Evolutionary conservation across 2,888 invertebrate genomes (phyloP).

Genomic region (Diploptera punctata): DNA sequence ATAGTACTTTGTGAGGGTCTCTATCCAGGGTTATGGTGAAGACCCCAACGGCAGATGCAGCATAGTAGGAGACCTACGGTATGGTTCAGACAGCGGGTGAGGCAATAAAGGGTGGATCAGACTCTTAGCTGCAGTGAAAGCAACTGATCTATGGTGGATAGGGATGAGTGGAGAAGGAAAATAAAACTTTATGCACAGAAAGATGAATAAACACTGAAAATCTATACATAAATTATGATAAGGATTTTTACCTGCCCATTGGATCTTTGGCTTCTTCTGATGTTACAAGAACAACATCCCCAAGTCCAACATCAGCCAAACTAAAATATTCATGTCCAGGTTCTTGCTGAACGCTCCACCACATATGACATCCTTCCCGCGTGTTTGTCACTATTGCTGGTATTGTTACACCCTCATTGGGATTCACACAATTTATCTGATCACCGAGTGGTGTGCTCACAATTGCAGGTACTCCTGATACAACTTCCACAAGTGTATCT

Average conservation of each 20-base stretch:
- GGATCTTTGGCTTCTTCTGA: constrained; percentile 13
- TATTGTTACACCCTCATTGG: constrained; percentile 29
- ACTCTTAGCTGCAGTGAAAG: too few species aligned
- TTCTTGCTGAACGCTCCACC: constrained; percentile 36
- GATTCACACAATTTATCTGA: constrained; percentile 23
- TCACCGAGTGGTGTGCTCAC: constrained; percentile 21
- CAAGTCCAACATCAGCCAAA: constrained; percentile 36
- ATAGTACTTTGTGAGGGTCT: too few species aligned
- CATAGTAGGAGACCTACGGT: too few species aligned
- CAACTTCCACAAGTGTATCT: constrained; percentile 29
- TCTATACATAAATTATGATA: neutral
- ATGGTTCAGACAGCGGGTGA: too few species aligned
- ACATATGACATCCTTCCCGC: constrained; percentile 37
- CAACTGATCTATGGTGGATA: too few species aligned
- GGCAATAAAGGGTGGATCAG: too few species aligned
- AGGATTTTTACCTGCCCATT: constrained; percentile 23
- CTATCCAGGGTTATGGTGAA: too few species aligned
- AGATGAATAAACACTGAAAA: too few species aligned
- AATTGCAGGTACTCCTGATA: constrained; percentile 35
- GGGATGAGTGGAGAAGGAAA: too few species aligned
- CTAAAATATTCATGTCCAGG: constrained; percentile 36
- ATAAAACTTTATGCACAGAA: too few species aligned
- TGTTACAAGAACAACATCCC: constrained; percentile 33
- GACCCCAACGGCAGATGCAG: too few species aligned
- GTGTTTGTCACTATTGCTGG: constrained; percentile 27